Evolutionary conservation across 1,140 invertebrate genomes (phyloP).

Genomic region (Magallana ariakensis): DNA sequence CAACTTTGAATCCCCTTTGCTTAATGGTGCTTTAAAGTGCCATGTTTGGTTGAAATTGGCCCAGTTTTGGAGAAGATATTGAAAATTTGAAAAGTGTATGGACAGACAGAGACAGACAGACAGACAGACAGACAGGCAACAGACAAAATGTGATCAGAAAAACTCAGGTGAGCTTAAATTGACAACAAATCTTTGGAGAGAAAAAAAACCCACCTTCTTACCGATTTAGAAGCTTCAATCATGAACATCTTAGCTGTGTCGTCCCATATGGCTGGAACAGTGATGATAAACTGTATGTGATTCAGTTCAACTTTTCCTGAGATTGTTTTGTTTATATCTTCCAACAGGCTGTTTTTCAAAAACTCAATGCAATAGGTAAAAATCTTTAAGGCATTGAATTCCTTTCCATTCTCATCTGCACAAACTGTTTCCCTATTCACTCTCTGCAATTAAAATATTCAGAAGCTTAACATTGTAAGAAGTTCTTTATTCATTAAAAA

Average conservation of each 20-base stretch:
- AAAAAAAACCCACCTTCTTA: background rate
- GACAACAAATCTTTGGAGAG: too few species aligned
- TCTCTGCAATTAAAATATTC: background rate
- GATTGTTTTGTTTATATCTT: constrained; percentile 24
- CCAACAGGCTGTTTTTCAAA: background rate
- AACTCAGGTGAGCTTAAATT: too few species aligned
- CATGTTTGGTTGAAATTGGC: too few species aligned
- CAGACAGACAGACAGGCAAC: too few species aligned
- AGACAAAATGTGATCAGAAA: too few species aligned
- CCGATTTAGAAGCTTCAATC: background rate
- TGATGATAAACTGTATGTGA: constrained; percentile 10
- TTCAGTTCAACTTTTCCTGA: background rate
- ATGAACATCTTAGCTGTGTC: constrained; percentile 8
- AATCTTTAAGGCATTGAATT: background rate
- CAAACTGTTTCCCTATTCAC: background rate
- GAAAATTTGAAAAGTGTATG: too few species aligned
- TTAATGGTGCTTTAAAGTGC: too few species aligned
- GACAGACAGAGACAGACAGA: too few species aligned
- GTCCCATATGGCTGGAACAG: constrained; percentile 18
- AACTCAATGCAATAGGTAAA: background rate
- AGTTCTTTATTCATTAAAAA: too few species aligned
- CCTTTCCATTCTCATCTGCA: background rate
- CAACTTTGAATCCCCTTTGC: too few species aligned
- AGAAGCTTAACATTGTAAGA: too few species aligned
- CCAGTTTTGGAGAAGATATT: too few species aligned